A percentile compares a stretch with the other conserved stretches of the same genome.
phyloP scores from a whole-genome alignment of 2,888 invertebrate genomes.

The Andrena fulva region DNA sequence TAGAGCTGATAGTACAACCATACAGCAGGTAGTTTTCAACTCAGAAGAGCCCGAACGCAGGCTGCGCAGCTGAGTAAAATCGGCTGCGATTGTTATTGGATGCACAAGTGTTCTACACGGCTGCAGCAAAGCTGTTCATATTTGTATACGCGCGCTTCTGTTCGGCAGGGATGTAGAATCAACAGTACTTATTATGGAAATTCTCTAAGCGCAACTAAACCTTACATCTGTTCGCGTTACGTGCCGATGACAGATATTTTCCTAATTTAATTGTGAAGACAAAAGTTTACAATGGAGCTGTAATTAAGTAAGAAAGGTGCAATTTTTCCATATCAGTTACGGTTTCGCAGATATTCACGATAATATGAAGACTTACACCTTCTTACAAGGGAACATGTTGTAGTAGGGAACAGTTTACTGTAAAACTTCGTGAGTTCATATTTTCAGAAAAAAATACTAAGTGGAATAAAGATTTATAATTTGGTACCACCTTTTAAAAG shows the following conservation, averaged over 20 bases:
- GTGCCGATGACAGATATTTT: slow-evolving; percentile 32
- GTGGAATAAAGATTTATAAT: no score
- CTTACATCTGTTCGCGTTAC: slow-evolving; percentile 7
- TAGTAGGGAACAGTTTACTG: no score
- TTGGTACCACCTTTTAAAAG: no score
- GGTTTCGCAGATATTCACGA: no score
- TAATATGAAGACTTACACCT: no score
- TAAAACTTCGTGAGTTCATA: no score
- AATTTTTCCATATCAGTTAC: not conserved
- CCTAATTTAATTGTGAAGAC: slow-evolving; percentile 20
- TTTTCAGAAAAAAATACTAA: no score
- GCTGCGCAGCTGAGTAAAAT: slow-evolving; percentile 66
- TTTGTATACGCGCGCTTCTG: slow-evolving; percentile 32
- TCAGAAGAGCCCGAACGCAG: slow-evolving; percentile 54
- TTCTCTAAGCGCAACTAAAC: slow-evolving; percentile 6
- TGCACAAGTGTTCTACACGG: slow-evolving; percentile 64
- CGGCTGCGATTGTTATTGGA: slow-evolving; percentile 68
- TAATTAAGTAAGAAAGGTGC: slow-evolving; percentile 20
- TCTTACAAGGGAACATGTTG: no score
- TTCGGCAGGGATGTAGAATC: slow-evolving; percentile 9
- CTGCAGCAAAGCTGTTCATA: slow-evolving; percentile 30
- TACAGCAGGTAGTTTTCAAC: slow-evolving; percentile 66
- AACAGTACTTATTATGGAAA: slow-evolving; percentile 9
- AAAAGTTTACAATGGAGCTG: not conserved
- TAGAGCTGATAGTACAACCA: slow-evolving; percentile 49